These are phyloP conservation scores for Anagyrus pseudococci DNA, from an alignment of 2,888 invertebrate species.

Conservation along the genomic window DNA sequence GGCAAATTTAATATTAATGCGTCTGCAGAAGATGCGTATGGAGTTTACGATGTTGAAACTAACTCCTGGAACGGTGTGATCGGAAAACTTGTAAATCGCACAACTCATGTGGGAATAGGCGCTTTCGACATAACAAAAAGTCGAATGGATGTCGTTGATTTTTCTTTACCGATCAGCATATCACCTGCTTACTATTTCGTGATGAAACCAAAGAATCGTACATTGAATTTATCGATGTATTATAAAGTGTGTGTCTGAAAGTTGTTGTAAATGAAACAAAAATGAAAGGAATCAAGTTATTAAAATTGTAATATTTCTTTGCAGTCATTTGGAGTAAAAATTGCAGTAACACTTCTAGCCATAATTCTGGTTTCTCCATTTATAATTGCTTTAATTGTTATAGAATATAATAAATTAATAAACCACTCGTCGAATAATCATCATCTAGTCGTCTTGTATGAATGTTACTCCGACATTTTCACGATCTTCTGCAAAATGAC, in stretches of 20 bases:
- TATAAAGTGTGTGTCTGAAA: conserved; percentile 37
- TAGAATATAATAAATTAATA: background rate
- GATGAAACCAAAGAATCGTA: conserved; percentile 28
- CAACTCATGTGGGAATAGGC: conserved; percentile 44
- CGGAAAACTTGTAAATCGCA: conserved; percentile 29
- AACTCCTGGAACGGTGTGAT: conserved; percentile 45
- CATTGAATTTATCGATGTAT: conserved; percentile 42
- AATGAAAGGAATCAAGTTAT: no score
- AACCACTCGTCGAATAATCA: background rate
- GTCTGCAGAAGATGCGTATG: conserved; percentile 32
- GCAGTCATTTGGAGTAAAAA: conserved; percentile 13
- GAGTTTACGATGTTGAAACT: conserved; percentile 36
- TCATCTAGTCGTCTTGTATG: background rate
- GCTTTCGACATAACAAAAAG: conserved; percentile 32
- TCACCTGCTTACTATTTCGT: conserved; percentile 37
- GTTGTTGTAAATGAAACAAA: background rate
- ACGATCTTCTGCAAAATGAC: conserved; percentile 27
- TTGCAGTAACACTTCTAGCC: background rate
- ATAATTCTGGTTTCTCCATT: conserved; percentile 1
- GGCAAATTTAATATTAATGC: no score
- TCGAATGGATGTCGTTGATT: conserved; percentile 42
- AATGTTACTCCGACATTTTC: conserved; percentile 6
- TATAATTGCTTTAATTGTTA: background rate
- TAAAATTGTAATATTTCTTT: no score
- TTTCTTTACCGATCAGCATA: conserved; percentile 42